Base-by-base conservation (phyloP, 1,140 invertebrate species). In the Bombus superbus region DNA sequence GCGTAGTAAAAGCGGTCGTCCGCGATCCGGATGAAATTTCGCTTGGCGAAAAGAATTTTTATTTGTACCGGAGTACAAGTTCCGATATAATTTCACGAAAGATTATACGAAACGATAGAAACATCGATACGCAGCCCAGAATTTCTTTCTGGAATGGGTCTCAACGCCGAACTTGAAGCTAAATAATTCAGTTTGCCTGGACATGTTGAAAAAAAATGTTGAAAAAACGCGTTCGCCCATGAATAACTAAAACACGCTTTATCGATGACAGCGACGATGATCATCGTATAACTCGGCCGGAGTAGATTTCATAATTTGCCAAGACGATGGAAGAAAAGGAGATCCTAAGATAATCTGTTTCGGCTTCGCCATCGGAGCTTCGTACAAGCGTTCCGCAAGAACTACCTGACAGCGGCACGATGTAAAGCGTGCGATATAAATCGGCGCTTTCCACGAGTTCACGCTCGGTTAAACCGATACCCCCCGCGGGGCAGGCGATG, bases 401-500 rank as follows among this genome's bases (percentile, higher is more conserved):
- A 25, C 10, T 38, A 76, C 38, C 35, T 38, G 38, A 53, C 47
- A 53, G 47, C 18, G 47, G 47, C 18, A 53, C 47, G 47, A 53
- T 53, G 47, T 53, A 53, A 53, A 53, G 35, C 59, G 25, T 18
- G 38, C 57, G 25, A 76, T 62, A 76, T 40, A 59, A 59, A 76
- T 76, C 75, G 57, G 35, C 53, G 59, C 72, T 74, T 76, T 74
- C 59, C 47, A 66, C 81, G 62, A 53, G 73, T 83, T 68, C 62
- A 83, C 81, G 81, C 81, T 83, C 81, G 81, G 73, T 73, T 77
- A 68, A 83, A 53, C 38, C 81, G 32, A 75, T 53, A 83, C 32
- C 71, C n/a, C 71, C 80, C 28, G 32, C 28, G 25, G 81, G 35
- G 53, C 57, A 28, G 15, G 13, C 15, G 22, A 44, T n/a, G 32